Evolutionary conservation across 2,113 vertebrate species (phyloP).

Genomic region (Lasiurus cinereus): DNA sequence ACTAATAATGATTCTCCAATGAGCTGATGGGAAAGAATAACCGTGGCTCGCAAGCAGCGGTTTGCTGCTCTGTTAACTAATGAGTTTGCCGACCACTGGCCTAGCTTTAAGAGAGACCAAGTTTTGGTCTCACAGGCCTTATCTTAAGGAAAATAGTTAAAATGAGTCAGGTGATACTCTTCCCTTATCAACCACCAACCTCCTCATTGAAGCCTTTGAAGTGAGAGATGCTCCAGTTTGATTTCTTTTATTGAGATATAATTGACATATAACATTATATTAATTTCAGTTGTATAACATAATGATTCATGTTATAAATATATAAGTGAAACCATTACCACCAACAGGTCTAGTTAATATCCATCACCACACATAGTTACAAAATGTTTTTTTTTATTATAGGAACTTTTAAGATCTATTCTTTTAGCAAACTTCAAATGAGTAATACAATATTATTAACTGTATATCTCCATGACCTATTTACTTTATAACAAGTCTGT

Average conservation of each 20-base stretch:
- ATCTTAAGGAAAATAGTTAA: not conserved
- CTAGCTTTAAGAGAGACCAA: slow-evolving; percentile 1
- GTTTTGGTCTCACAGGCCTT: not conserved
- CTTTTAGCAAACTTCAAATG: too few relatives aligned
- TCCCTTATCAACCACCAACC: not conserved
- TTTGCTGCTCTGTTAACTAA: too few relatives aligned
- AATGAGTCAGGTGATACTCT: not conserved
- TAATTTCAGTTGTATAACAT: not conserved
- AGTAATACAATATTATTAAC: too few relatives aligned
- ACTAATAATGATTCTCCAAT: slow-evolving; percentile 2
- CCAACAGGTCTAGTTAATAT: too few relatives aligned
- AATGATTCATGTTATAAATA: not conserved
- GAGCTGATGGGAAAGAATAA: not conserved
- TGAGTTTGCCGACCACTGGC: too few relatives aligned
- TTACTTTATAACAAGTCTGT: too few relatives aligned
- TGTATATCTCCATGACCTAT: too few relatives aligned
- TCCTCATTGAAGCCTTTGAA: not conserved
- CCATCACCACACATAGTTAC: too few relatives aligned
- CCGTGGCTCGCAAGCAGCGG: too few relatives aligned
- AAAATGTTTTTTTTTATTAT: too few relatives aligned
- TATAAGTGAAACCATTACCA: too few relatives aligned
- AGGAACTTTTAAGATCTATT: too few relatives aligned
- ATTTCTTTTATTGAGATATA: not conserved
- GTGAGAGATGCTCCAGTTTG: not conserved
- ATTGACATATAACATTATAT: not conserved